Evolutionary conservation across 2,888 invertebrate species (phyloP), one percentile per base, ranked within the genome.

Genomic region (Octodonta nipae): DNA sequence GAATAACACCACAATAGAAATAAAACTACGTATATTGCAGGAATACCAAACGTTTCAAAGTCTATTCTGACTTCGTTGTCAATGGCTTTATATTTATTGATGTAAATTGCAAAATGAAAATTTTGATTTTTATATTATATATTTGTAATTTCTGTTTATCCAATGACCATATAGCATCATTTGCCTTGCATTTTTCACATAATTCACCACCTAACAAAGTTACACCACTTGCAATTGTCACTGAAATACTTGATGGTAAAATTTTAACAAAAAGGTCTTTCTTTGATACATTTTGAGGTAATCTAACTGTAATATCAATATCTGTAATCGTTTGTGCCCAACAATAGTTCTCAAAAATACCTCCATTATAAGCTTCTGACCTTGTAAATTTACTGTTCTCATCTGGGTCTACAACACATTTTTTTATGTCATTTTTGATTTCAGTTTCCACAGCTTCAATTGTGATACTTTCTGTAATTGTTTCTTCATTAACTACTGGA

Each of bases 321-420:
- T 91, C 91, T 42, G 63, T 68, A 22, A 88, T 79, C 30, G 73
- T 78, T 59, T 91, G 91, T 0, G 86, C 78, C 91, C 91, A 91
- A 24, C 73, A 70, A 58, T 88, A 89, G 24, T 70, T 70, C 0
- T 83, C 78, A 49, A 74, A 71, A 2, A 68, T 63, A 2, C 84
- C 82, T 8, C 91, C 91, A 61, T 91, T 91, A 49, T 84, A 85
- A 41, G 67, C 65, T 34, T 75, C 73, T 1, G 64, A 56, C 28
- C 43, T 37, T 3, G 45, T 45, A 36, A 56, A 57, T 14, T 30
- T 32, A 13, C 27, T 20, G 22, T 44, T 33, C 30, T 35, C 13
- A n/a, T 22, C 3, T 20, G 15, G 26, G 24, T 11, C 20, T 14
- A 34, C 15, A 3, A 13, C 14, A 13, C 13, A 27, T 15, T 41